Conservation (phyloP, 2,888 invertebrate species). For the Chironomus riparius region DNA sequence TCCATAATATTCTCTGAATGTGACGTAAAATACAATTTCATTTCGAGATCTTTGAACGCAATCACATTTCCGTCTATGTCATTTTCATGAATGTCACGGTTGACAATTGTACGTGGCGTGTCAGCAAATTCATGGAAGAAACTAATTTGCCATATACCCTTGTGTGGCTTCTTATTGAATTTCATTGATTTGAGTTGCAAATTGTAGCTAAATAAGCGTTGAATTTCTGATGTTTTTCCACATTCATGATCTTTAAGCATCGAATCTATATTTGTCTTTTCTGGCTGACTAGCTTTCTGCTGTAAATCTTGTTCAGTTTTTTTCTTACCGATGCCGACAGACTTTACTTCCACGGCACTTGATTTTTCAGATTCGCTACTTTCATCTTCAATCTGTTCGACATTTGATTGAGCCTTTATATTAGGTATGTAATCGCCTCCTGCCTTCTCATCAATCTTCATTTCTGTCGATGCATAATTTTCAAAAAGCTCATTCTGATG, state of each 20-base stretch:
- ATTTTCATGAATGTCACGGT: constrained; percentile 28
- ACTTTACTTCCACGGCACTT: neutral
- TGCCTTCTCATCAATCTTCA: neutral
- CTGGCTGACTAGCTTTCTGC: neutral
- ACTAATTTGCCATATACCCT: constrained; percentile 31
- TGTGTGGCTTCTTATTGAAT: constrained; percentile 29
- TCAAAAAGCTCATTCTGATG: constrained; percentile 13
- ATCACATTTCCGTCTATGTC: neutral
- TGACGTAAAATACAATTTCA: constrained; percentile 30
- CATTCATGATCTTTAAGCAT: neutral
- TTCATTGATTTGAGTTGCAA: constrained; percentile 29
- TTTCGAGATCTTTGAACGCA: constrained; percentile 30
- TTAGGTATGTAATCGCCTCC: neutral
- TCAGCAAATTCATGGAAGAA: constrained; percentile 31
- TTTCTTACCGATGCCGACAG: neutral
- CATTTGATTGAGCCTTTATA: neutral
- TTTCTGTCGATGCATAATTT: constrained; percentile 28
- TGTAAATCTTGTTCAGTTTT: neutral
- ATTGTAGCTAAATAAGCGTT: constrained; percentile 30
- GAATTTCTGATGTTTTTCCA: constrained; percentile 15
- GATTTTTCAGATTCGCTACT: neutral
- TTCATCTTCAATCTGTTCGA: neutral
- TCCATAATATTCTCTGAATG: constrained; percentile 28
- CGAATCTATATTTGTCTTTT: neutral
- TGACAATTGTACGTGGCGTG: constrained; percentile 29